Base-by-base conservation (phyloP, 2,797 vertebrate genomes). In the Phrynocephalus guinanensis region DNA sequence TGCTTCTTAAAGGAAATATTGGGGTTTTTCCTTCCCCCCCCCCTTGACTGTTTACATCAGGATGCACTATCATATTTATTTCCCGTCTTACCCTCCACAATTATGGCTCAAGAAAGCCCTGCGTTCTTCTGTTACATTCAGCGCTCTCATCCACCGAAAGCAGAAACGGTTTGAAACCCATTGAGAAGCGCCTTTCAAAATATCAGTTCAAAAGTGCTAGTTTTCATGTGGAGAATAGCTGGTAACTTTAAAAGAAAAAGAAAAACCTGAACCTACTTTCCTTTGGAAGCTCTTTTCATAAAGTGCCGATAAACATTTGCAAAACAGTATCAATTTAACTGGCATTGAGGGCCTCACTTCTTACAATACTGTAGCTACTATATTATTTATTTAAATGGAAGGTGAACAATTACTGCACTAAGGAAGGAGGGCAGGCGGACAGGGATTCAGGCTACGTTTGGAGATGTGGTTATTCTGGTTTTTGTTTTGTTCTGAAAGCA, bases 351-450 rank as follows among this genome's bases (percentile, higher is more conserved):
- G 95, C 94, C 94, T 93, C 92, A 88, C 92, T 86, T 94, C 56
- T 94, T 91, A 93, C 92, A 92, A 95, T 95, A 94, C 91, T 93
- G 88, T 96, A 96, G 97, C 97, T 97, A 97, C 97, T 97, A 96
- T 97, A 97, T 97, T 97, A 97, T 97, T 97, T 97, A 96, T 97
- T 97, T 94, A 93, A 93, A 89, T 82, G 93, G 95, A 95, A 20
- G 85, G 94, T 91, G 95, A 93, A 95, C 92, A 93, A 93, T 96
- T 95, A 95, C 95, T 97, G 96, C 95, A 97, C 95, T 96, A 96
- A 95, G 94, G 91, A 94, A 87, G 73, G 94, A 95, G 93, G 94
- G 56, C 78, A 96, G 83, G 92, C 93, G 93, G 94, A 86, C 93
- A 94, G 91, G 93, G 95, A 94, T 95, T 92, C 93, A 95, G 93